Evolutionary conservation across 2,888 invertebrate species (phyloP), one percentile per base, ranked within the genome.

Genomic region (Patella ulyssiponensis): DNA sequence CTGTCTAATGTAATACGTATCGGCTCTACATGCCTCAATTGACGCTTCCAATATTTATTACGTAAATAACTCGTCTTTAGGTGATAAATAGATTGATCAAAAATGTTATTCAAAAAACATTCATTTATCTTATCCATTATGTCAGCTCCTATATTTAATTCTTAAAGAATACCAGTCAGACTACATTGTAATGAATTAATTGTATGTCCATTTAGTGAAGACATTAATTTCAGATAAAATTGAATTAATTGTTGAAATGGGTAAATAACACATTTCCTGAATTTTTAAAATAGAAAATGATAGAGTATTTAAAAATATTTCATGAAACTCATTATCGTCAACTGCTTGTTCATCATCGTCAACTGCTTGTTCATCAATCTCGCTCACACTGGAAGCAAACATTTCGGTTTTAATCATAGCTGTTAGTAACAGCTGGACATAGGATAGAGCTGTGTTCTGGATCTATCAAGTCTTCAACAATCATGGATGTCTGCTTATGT

Each of bases 181-280:
- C 58, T 58, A 2, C 11, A 9, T 58, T 58, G 15, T 23, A 64
- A 15, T 11, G 11, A 15, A 64, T 64, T 15, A n/a, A 64, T 15
- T n/a, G 15, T 64, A 12, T 64, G 20, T 20, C 20, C 64, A 64
- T 64, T 64, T 64, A 64, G n/a, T 3, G 64, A 64, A 64, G n/a
- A 5, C 20, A 64, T 15, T n/a, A n/a, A n/a, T n/a, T n/a, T 64
- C 64, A 17, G 15, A 64, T 20, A 64, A 17, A 17, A 64, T 64
- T 15, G 64, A 64, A 23, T 64, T 20, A 11, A 15, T 20, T 20
- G 64, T 64, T 64, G 20, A 64, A 17, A 64, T 17, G 12, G 64
- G 64, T 64, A 64, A 64, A 64, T 20, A 17, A 64, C 15, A 64
- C 4, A 64, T 64, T n/a, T 64, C 64, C 23, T 64, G 64, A 64